Evolutionary conservation across 2,797 vertebrate genomes (phyloP), one percentile per base, ranked within the genome.

Genomic region (Argyrosomus regius): DNA sequence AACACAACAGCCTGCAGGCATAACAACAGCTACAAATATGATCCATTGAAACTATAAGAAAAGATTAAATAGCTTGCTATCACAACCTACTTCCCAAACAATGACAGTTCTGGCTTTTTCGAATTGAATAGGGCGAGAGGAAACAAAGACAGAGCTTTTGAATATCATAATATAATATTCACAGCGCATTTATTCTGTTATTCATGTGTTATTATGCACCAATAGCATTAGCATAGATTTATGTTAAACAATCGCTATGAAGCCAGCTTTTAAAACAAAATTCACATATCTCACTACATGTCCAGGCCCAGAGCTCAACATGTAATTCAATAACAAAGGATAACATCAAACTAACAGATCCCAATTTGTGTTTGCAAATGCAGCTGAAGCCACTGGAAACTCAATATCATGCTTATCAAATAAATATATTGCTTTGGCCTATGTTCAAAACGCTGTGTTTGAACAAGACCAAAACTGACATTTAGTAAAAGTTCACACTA

Each of bases 401-500:
- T 64, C 73, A 75, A 72, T 69, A 77, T 53, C 75, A 66, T 67
- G 68, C 77, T 85, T 60, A 82, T 79, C 65, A 77, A 78, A 78
- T 73, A 73, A 78, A 75, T 54, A 22, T 48, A 75, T 78, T 58
- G 78, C 66, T 77, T 48, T 85, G 75, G 81, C 57, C 18, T 20
- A 9, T 22, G 58, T 84, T 77, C 78, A 82, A 72, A 8, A 43
- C 1, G 1, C 26, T 28, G 53, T 73, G 74, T 85, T 85, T 80
- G 68, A 84, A 78, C 60, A 28, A 26, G 26, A 69, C 1, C 50
- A 70, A 67, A 72, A 80, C 41, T 78, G 57, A 87, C 64, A 80
- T 66, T 71, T 79, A 85, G 46, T 35, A 24, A 76, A 82, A 83
- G 71, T 72, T 77, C 75, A 67, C 59, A 48, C 14, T 1, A 1